Base-by-base conservation (phyloP, 64 coral and sea anemone species). In the Stylophora pistillata region DNA sequence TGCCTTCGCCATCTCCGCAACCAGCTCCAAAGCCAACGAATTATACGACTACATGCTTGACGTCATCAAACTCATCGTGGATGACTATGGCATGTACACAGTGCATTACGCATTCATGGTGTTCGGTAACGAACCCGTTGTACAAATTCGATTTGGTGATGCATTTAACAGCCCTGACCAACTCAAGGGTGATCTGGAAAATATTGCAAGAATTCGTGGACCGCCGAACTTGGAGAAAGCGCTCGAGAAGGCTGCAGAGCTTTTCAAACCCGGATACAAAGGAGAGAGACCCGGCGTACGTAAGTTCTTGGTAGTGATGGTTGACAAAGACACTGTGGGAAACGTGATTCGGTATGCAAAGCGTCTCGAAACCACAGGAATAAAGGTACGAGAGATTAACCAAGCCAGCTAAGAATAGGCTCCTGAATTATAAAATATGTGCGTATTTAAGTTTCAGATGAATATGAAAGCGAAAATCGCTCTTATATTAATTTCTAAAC, bases 1-100 rank as follows among this genome's bases (percentile, higher is more conserved):
- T 28, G 90, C 90, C 2, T 92, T 92, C 58, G 81, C 83, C 14
- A 78, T 92, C 74, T 92, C 90, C 23, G 90, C 90, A 16, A 92
- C 90, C 41, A 76, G 90, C 23, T 23, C 58, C 34, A 55, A 69
- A 31, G 90, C 81, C 9, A 53, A 54, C 26, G 71, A 74, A 17
- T 63, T 86, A 25, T 86, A 92, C 83, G 20, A 56, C 16, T 85
- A 92, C 82, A 64, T 92, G 72, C 77, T n/a, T 0, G 58, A 76
- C 17, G 80, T 61, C 60, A 92, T 92, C 20, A 86, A 76, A 47
- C 7, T n/a, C 6, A 92, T 92, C 10, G 86, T 86, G 16, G 59
- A 70, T 3, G 47, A 78, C 21, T 92, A 92, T 32, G 76, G 73
- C 29, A 76, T 76, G 37, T 86, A 92, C 82, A 31, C 62, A 21